Evolutionary conservation across 2,888 invertebrate genomes (phyloP), one percentile per base, ranked within the genome.

Genomic region (Ichneumon xanthorius): DNA sequence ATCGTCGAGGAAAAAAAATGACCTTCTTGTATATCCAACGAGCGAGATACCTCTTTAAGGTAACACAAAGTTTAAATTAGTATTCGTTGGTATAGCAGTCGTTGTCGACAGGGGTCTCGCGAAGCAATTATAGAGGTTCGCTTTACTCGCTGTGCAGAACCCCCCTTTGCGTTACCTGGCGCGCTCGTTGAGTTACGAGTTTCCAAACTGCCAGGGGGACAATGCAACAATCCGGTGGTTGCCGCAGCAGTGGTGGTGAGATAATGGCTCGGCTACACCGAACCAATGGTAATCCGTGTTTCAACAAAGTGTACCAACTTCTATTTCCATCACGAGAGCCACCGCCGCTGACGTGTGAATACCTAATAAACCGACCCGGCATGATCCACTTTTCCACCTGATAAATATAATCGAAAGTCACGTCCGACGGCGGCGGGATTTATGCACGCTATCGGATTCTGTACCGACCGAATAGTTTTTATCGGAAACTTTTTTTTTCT

Each of bases 261-360:
- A 45, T 40, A 48, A 48, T 61, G 61, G 30, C 48, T 75, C 30
- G n/a, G n/a, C 26, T 40, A 45, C 30, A 63, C 6, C 61, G 48
- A 75, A 22, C 30, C 30, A 33, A 26, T 11, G 45, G 63, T n/a
- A 30, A 73, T 61, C 45, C 45, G 26, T 48, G 61, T 14, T 26
- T 61, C 26, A 73, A 61, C 61, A 48, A 61, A 73, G 61, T 73
- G 26, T 48, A 30, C 58, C 30, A 11, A 48, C 48, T 63, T 48
- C 75, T 75, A 75, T 75, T 75, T 75, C 48, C 75, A 61, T 45
- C 45, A 33, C 63, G 19, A n/a, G 26, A 45, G 63, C 63, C 73
- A 48, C 48, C 45, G 58, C 58, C 11, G 48, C 75, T 50, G 75
- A 75, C 75, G 75, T 75, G 63, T 33, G 75, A 75, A 75, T 75